These are phyloP conservation scores for Mesorhabditis belari DNA, from an alignment of 2,888 invertebrate species.

Conservation along the genomic window DNA sequence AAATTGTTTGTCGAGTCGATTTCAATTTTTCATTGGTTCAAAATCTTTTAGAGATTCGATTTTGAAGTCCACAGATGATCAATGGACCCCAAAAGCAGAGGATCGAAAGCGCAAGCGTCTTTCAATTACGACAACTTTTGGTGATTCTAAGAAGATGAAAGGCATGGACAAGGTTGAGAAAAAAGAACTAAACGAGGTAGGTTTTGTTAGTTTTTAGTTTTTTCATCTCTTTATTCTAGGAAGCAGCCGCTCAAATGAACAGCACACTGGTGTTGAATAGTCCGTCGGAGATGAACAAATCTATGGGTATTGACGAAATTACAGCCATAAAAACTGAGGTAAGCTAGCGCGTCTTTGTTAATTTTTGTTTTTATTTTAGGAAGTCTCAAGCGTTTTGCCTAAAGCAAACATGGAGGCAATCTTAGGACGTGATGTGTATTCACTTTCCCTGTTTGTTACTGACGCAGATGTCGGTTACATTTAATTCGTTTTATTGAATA, in stretches of 20 bases:
- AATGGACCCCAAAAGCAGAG: too few relatives aligned
- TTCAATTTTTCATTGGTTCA: too few relatives aligned
- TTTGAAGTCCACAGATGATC: too few relatives aligned
- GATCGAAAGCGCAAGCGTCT: background rate
- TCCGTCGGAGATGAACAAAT: too few relatives aligned
- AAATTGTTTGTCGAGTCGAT: too few relatives aligned
- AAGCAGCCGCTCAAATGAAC: too few relatives aligned
- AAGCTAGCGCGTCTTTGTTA: background rate
- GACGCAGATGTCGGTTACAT: constrained; percentile 4
- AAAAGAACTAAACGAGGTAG: background rate
- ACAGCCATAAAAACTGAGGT: background rate
- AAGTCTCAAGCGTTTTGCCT: constrained; percentile 19
- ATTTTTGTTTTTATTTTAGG: constrained; percentile 2
- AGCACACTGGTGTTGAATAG: too few relatives aligned
- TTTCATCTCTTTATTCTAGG: too few relatives aligned
- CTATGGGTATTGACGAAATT: background rate
- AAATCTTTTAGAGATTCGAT: too few relatives aligned
- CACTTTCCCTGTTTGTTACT: constrained; percentile 22
- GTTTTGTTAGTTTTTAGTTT: background rate
- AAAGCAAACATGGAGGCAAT: constrained; percentile 14
- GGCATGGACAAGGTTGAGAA: background rate
- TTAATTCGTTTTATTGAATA: too few relatives aligned
- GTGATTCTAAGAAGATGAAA: background rate
- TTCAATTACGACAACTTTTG: background rate
- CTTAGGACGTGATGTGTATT: constrained; percentile 23